phyloP scores from a whole-genome alignment of 2,888 invertebrate species.

The Zygaena filipendulae region DNA sequence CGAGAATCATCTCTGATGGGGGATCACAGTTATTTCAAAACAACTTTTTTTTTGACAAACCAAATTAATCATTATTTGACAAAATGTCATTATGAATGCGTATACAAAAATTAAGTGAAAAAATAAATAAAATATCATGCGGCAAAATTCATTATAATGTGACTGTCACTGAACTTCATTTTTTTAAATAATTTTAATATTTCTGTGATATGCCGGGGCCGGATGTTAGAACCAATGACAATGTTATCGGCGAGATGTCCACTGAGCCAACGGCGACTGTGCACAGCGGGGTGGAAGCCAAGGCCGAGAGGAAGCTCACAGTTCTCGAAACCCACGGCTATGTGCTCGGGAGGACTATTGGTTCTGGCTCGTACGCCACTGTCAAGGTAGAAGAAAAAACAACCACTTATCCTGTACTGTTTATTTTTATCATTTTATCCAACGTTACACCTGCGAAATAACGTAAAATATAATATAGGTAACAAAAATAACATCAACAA shows the following conservation, averaged over 20 bases:
- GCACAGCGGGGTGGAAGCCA: conserved; percentile 51
- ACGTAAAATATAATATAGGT: too few relatives aligned
- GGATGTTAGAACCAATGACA: conserved; percentile 58
- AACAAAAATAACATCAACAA: too few relatives aligned
- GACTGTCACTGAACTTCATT: conserved; percentile 33
- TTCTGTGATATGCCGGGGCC: conserved; percentile 65
- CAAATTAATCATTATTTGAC: conserved; percentile 26
- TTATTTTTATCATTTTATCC: not conserved
- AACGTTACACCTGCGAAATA: not conserved
- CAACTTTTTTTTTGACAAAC: conserved; percentile 26
- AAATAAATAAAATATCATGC: conserved; percentile 33
- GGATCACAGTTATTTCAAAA: too few relatives aligned
- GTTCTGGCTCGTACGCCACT: conserved; percentile 85
- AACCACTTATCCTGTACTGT: conserved; percentile 7
- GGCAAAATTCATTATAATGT: conserved; percentile 52
- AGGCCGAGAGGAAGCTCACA: conserved; percentile 62
- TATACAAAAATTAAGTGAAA: conserved; percentile 33
- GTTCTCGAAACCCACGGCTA: conserved; percentile 84
- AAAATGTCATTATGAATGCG: conserved; percentile 47
- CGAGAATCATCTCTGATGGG: too few relatives aligned
- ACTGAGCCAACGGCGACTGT: conserved; percentile 54
- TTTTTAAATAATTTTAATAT: conserved; percentile 34
- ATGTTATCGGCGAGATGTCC: conserved; percentile 61
- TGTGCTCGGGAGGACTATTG: conserved; percentile 78
- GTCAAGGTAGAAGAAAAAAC: conserved; percentile 78